These are phyloP conservation scores for Heliconius nattereri DNA, from an alignment of 1,140 invertebrate species.

Conservation along the genomic window DNA sequence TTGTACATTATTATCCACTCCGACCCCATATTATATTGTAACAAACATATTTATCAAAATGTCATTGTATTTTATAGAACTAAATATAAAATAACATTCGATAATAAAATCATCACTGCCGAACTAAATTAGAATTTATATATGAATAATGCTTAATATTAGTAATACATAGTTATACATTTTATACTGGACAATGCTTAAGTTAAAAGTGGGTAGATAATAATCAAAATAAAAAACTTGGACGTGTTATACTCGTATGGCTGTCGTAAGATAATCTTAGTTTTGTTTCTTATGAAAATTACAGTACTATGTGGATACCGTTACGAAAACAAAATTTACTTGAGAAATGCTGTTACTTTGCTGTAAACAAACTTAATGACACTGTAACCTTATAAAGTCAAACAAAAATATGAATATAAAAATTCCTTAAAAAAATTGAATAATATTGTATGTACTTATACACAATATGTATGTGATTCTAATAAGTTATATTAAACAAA, in stretches of 20 bases:
- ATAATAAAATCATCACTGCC: constrained; percentile 2
- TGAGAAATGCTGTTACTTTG: constrained; percentile 3
- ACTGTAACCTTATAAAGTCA: neutral
- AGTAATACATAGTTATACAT: neutral
- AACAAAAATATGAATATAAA: neutral
- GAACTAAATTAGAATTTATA: neutral
- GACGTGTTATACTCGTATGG: constrained; percentile 14
- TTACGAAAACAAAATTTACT: constrained; percentile 15
- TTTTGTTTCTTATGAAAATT: constrained; percentile 23
- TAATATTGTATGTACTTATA: neutral
- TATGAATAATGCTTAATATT: neutral
- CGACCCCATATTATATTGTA: neutral
- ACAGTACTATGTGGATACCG: constrained; percentile 18
- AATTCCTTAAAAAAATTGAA: neutral
- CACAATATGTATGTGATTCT: too few relatives aligned
- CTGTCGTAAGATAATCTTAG: constrained; percentile 24
- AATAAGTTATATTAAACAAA: too few relatives aligned
- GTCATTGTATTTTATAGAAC: neutral
- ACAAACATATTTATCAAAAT: neutral
- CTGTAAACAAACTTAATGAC: constrained; percentile 11
- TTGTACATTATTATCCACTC: neutral
- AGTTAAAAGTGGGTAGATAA: neutral
- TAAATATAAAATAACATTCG: neutral
- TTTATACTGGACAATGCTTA: neutral
- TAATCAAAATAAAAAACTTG: constrained; percentile 14